Conservation (phyloP, 2,113 vertebrate genomes). For the Acanthochromis polyacanthus region DNA sequence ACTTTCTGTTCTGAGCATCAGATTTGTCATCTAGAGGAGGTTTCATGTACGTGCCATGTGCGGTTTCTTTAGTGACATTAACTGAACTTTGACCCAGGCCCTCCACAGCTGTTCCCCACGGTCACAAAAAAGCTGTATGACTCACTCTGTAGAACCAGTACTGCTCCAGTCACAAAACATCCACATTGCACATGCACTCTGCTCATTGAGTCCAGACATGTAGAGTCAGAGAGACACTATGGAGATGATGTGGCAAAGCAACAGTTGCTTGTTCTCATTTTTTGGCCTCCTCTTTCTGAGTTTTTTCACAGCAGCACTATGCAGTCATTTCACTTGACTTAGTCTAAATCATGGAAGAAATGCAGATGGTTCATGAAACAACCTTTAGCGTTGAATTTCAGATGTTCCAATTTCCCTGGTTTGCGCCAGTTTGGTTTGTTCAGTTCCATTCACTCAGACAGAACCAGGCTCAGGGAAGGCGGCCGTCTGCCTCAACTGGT, state of each 20-base stretch:
- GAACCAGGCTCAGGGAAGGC: too few relatives aligned
- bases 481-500: too few relatives aligned
- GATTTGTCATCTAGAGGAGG: slow-evolving; percentile 49
- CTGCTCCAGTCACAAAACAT: slow-evolving; percentile 42
- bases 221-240: slow-evolving; percentile 28
- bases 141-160: slow-evolving; percentile 48
- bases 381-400: slow-evolving; percentile 34
- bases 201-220: slow-evolving; percentile 24
- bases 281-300: slow-evolving; percentile 19
- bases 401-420: slow-evolving; percentile 25
- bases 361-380: slow-evolving; percentile 48
- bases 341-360: slow-evolving; percentile 48
- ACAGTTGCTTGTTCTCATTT: slow-evolving; percentile 6
- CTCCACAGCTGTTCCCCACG: slow-evolving; percentile 28
- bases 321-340: slow-evolving; percentile 45
- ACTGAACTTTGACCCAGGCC: slow-evolving; percentile 57
- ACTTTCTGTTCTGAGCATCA: slow-evolving; percentile 19
- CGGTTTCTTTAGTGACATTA: slow-evolving; percentile 44
- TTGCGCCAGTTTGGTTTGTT: slow-evolving; percentile 47
- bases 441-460: too few relatives aligned
- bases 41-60: slow-evolving; percentile 44
- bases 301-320: slow-evolving; percentile 12
- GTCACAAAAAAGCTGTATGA: slow-evolving; percentile 53
- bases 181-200: slow-evolving; percentile 21
- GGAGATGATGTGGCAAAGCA: slow-evolving; percentile 51